A percentile compares a stretch with the other conserved stretches of the same genome.
These are phyloP conservation scores for Spizaetus ornatus DNA, from an alignment of 2,113 vertebrate species.

Conservation along the genomic window DNA sequence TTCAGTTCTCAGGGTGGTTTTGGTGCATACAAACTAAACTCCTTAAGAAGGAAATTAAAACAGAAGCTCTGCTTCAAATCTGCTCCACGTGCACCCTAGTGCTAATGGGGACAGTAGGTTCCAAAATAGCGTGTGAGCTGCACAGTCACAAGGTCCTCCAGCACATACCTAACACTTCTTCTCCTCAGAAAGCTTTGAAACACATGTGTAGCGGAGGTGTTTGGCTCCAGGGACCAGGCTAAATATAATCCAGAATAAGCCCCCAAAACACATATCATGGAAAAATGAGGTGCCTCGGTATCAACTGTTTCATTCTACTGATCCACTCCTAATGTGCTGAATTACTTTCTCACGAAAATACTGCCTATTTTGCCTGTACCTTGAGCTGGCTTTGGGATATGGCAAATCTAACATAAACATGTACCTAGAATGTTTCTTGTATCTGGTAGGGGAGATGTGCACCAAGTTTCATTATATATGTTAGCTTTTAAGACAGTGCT, in stretches of 20 bases:
- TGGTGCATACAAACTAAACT: neutral
- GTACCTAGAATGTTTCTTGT: neutral
- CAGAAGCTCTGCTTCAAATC: neutral
- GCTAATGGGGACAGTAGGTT: constrained; percentile 14
- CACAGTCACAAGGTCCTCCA: neutral
- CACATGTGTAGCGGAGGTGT: neutral
- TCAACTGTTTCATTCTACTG: neutral
- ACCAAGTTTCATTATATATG: neutral
- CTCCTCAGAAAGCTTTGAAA: constrained; percentile 2
- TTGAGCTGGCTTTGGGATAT: neutral
- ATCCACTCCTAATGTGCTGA: neutral
- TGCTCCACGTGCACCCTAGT: neutral
- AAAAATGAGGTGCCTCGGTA: neutral
- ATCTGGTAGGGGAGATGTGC: neutral
- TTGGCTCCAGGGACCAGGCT: neutral
- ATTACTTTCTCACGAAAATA: neutral
- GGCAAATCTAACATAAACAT: neutral
- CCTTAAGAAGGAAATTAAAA: constrained; percentile 7
- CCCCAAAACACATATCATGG: neutral
- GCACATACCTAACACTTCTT: constrained; percentile 23
- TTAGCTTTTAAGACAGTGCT: neutral
- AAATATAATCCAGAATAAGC: constrained; percentile 18
- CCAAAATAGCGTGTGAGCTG: neutral
- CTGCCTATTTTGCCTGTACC: neutral
- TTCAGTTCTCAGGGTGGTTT: neutral